phyloP scores from a whole-genome alignment of 2,888 invertebrate species.

The Polydesmus complanatus region DNA sequence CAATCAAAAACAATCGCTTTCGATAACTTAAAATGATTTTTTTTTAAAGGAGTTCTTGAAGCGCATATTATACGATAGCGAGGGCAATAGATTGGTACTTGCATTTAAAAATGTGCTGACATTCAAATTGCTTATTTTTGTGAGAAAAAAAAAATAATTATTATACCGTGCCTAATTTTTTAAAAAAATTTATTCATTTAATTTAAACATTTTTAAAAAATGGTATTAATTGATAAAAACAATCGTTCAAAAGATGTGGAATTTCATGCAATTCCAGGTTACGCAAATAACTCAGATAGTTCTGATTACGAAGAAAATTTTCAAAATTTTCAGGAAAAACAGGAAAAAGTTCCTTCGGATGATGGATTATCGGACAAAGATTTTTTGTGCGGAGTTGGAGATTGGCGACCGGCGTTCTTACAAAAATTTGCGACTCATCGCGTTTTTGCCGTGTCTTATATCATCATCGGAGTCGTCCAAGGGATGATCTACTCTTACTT shows the following conservation, averaged over 20 bases:
- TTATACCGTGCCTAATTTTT: too few species aligned
- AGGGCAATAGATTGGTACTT: too few species aligned
- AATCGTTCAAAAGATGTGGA: background rate
- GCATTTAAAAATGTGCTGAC: too few species aligned
- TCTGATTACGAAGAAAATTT: background rate
- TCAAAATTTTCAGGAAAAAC: background rate
- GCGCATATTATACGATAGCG: too few species aligned
- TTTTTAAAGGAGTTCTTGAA: too few species aligned
- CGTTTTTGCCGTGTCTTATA: background rate
- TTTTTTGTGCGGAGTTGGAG: conserved; percentile 1
- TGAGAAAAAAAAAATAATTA: too few species aligned
- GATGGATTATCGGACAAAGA: background rate
- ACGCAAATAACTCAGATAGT: background rate
- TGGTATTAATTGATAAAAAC: background rate
- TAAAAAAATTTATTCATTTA: too few species aligned
- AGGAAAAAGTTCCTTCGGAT: background rate
- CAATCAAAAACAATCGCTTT: too few species aligned
- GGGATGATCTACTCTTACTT: conserved; percentile 17
- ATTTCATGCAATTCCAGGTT: background rate
- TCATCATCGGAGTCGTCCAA: conserved; percentile 3
- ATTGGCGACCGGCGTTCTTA: conserved; percentile 2
- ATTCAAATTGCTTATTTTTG: too few species aligned
- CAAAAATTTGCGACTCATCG: conserved; percentile 10
- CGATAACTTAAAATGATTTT: too few species aligned
- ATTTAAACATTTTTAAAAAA: too few species aligned